Conservation (phyloP, 2,797 vertebrate genomes). For the Botia almorhae region DNA sequence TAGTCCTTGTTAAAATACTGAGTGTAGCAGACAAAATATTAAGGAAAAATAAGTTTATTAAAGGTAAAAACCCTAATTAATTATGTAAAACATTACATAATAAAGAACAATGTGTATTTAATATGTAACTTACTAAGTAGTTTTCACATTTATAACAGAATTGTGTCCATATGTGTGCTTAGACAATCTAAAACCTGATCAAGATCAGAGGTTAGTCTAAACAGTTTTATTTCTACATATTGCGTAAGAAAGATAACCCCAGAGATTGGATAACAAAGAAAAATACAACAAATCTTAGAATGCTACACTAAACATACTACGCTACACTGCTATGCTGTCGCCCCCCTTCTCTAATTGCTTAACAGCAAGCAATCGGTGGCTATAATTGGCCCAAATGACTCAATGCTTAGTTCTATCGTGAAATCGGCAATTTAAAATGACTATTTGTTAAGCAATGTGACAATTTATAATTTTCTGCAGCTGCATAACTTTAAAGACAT, state of each 20-base stretch:
- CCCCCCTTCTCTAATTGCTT: constrained; percentile 51
- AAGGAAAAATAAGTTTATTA: no score
- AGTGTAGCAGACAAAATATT: no score
- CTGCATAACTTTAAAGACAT: constrained; percentile 3
- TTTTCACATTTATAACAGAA: no score
- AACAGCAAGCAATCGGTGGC: constrained; percentile 69
- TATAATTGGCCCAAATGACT: constrained; percentile 62
- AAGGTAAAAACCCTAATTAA: neutral
- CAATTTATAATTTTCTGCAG: neutral
- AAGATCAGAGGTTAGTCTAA: no score
- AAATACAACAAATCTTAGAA: neutral
- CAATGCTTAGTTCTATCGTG: constrained; percentile 32
- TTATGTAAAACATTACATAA: neutral
- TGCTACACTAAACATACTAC: neutral
- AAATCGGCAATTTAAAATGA: constrained; percentile 46
- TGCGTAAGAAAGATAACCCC: no score
- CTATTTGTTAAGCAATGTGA: constrained; percentile 39
- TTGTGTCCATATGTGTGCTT: no score
- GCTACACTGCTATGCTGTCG: neutral
- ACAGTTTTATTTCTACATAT: no score
- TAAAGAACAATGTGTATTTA: neutral
- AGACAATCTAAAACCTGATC: no score
- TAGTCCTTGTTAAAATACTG: no score
- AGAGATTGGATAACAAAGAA: no score
- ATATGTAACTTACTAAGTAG: neutral